phyloP scores from a whole-genome alignment of 2,888 invertebrate species.

The Epirrhoe tristata region DNA sequence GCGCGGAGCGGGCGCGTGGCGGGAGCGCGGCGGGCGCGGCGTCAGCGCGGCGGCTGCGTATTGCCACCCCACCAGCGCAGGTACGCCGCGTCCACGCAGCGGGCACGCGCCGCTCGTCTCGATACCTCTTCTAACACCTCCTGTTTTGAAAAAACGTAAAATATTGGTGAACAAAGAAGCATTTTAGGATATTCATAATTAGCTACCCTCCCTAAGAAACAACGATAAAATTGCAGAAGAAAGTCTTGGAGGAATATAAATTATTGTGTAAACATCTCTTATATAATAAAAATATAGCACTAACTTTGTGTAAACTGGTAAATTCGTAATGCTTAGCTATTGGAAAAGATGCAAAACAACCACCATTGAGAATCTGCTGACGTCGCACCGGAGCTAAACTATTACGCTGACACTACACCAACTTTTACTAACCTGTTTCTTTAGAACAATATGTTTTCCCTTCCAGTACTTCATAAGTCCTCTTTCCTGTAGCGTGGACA shows the following conservation, averaged over 20 bases:
- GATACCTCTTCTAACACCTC: slow-evolving; percentile 97
- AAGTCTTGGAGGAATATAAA: too few relatives aligned
- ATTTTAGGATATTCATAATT: too few relatives aligned
- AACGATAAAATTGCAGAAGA: too few relatives aligned
- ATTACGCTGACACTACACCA: slow-evolving; percentile 9
- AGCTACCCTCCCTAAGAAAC: background rate
- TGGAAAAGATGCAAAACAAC: background rate
- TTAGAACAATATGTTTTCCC: slow-evolving; percentile 98
- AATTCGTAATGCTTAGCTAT: background rate
- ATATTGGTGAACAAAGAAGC: too few relatives aligned
- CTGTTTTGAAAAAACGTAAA: slow-evolving; percentile 78
- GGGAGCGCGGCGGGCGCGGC: slow-evolving; percentile 56
- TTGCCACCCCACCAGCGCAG: slow-evolving; percentile 91
- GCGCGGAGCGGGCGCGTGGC: slow-evolving; percentile 48
- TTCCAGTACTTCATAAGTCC: slow-evolving; percentile 99
- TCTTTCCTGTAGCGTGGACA: slow-evolving; percentile 97
- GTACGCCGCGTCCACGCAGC: slow-evolving; percentile 94
- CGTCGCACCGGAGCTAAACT: background rate
- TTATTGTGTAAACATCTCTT: background rate
- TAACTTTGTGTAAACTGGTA: background rate
- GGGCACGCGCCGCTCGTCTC: slow-evolving; percentile 93
- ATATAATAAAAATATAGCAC: background rate
- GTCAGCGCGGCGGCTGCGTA: slow-evolving; percentile 61
- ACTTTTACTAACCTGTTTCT: slow-evolving; percentile 90
- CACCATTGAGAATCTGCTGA: background rate